These are phyloP conservation scores for Drosophila ercepeae DNA, from an alignment of 1,140 invertebrate species.

Conservation along the genomic window DNA sequence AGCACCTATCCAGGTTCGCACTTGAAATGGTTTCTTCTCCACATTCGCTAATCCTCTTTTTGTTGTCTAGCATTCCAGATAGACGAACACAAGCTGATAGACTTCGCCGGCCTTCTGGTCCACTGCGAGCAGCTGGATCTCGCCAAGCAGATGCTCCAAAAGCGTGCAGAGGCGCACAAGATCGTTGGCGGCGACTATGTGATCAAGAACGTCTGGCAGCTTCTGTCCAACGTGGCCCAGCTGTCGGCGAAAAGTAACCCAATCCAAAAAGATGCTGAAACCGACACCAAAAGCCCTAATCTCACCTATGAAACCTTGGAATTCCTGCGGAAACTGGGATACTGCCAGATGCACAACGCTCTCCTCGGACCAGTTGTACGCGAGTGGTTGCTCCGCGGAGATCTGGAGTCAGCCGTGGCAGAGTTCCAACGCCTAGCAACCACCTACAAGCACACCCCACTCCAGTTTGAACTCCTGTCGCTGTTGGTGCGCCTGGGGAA, in stretches of 20 bases:
- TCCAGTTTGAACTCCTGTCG: conserved; percentile 84
- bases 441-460: conserved; percentile 83
- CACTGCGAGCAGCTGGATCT: conserved; percentile 74
- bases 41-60: background rate
- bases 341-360: conserved; percentile 83
- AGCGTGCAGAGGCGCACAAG: conserved; percentile 46
- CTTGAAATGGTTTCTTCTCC: background rate
- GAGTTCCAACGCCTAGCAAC: conserved; percentile 73
- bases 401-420: conserved; percentile 81
- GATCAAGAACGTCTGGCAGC: conserved; percentile 81
- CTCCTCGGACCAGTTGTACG: conserved; percentile 84
- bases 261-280: background rate
- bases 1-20: conserved; percentile 62
- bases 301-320: conserved; percentile 60
- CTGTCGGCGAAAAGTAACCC: conserved; percentile 23
- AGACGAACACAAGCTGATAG: conserved; percentile 85
- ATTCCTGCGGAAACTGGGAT: conserved; percentile 81
- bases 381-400: conserved; percentile 81
- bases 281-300: conserved; percentile 8
- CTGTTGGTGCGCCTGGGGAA: conserved; percentile 78
- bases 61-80: conserved; percentile 78
- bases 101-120: conserved; percentile 84
- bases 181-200: conserved; percentile 58
- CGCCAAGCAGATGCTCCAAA: conserved; percentile 82
- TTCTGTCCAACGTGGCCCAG: conserved; percentile 83